These are phyloP conservation scores for Tragulus kanchil DNA, from an alignment of 2,113 vertebrate species.

Conservation along the genomic window DNA sequence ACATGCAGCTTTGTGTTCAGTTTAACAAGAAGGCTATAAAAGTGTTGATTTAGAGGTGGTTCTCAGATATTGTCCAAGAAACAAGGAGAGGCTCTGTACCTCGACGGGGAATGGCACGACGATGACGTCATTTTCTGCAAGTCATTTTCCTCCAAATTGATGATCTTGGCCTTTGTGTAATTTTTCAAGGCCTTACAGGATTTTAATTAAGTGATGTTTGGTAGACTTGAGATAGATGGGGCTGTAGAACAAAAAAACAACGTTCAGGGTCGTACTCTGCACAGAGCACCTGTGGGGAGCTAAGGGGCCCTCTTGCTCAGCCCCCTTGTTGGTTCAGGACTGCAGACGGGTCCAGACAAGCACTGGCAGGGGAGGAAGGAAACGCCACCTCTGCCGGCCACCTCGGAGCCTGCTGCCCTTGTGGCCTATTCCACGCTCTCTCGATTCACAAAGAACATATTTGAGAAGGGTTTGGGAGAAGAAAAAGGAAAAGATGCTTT, in stretches of 20 bases:
- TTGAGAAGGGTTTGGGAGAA: background rate
- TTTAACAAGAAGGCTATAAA: background rate
- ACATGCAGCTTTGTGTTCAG: background rate
- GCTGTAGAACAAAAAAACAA: background rate
- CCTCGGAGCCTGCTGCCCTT: background rate
- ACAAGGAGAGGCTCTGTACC: background rate
- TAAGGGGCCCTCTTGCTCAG: background rate
- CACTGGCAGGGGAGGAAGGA: background rate
- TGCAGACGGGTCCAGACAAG: background rate
- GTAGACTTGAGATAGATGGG: background rate
- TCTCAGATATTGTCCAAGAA: background rate
- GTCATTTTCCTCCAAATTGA: constrained; percentile 30
- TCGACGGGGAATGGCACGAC: background rate
- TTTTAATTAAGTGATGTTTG: background rate
- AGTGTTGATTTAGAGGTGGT: background rate
- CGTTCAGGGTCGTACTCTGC: background rate
- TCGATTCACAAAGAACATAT: background rate
- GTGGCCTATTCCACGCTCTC: background rate
- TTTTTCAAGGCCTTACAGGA: constrained; percentile 35
- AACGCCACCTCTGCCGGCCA: background rate
- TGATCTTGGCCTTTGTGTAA: background rate
- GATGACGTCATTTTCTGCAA: background rate
- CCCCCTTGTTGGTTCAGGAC: background rate
- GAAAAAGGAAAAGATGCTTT: background rate
- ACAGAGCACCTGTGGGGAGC: accelerated